phyloP scores from a whole-genome alignment of 2,113 vertebrate genomes.

The Salvelinus sp. region DNA sequence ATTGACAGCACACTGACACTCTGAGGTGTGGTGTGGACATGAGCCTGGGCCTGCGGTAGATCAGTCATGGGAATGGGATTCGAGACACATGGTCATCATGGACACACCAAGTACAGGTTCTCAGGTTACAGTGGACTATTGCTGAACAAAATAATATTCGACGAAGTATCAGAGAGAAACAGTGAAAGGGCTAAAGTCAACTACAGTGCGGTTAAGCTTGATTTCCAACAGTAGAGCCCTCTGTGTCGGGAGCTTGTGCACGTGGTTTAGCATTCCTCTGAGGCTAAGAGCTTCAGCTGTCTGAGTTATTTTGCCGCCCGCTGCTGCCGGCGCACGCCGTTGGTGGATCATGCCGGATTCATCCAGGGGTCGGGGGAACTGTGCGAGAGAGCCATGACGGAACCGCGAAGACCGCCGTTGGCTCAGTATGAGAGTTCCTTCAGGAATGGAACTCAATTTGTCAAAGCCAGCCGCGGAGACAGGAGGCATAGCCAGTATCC shows the following conservation, averaged over 20 bases:
- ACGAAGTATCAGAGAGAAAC: too few species aligned
- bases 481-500: not conserved
- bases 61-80: not conserved
- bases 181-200: too few species aligned
- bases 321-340: constrained; percentile 46
- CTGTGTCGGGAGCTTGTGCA: not conserved
- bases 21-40: not conserved
- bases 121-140: too few species aligned
- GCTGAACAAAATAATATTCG: too few species aligned
- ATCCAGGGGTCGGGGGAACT: constrained; percentile 43
- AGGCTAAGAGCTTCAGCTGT: constrained; percentile 61
- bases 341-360: constrained; percentile 62
- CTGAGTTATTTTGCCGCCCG: constrained; percentile 65
- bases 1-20: not conserved
- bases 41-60: not conserved
- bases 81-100: too few species aligned
- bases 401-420: constrained; percentile 20
- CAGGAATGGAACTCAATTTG: constrained; percentile 44
- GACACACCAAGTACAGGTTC: not conserved
- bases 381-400: not conserved
- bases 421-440: constrained; percentile 25
- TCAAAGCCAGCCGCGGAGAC: constrained; percentile 45
- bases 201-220: too few species aligned
- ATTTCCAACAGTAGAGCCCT: too few species aligned
- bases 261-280: constrained; percentile 61